phyloP scores from a whole-genome alignment of 2,797 vertebrate genomes.

The Sorex maritimensis region DNA sequence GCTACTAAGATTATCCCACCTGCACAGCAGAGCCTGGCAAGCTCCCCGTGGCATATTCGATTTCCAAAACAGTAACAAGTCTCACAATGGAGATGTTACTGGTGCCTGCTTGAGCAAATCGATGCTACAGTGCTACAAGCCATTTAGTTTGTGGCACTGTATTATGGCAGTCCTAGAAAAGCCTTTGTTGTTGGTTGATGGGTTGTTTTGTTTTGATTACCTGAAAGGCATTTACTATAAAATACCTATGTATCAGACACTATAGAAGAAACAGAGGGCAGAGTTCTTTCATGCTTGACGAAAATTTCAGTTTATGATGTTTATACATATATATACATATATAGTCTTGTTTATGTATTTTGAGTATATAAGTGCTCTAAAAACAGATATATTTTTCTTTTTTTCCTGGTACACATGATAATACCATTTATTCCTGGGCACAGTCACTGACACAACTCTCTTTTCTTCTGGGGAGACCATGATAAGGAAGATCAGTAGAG shows the following conservation, averaged over 20 bases:
- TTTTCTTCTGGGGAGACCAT: not conserved
- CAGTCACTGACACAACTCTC: not conserved
- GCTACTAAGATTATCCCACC: no score
- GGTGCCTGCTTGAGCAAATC: no score
- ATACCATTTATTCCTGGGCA: slow-evolving; percentile 14
- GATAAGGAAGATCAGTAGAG: not conserved
- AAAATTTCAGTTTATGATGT: not conserved
- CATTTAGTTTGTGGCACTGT: slow-evolving; percentile 4
- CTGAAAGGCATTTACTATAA: slow-evolving; percentile 3
- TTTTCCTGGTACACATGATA: slow-evolving; percentile 31
- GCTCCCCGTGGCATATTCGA: no score
- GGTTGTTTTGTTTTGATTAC: not conserved
- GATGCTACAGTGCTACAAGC: slow-evolving; percentile 18
- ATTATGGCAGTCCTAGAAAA: not conserved
- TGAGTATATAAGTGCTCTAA: not conserved
- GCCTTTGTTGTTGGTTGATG: no score
- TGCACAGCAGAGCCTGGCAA: no score
- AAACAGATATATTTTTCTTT: not conserved
- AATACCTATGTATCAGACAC: not conserved
- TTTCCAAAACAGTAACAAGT: no score
- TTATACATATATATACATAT: not conserved
- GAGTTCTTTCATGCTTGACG: slow-evolving; percentile 9
- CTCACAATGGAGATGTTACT: no score
- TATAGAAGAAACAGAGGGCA: not conserved
- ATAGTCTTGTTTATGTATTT: not conserved